Conservation (phyloP, 1,140 invertebrate genomes). For the Cylas formicarius region DNA sequence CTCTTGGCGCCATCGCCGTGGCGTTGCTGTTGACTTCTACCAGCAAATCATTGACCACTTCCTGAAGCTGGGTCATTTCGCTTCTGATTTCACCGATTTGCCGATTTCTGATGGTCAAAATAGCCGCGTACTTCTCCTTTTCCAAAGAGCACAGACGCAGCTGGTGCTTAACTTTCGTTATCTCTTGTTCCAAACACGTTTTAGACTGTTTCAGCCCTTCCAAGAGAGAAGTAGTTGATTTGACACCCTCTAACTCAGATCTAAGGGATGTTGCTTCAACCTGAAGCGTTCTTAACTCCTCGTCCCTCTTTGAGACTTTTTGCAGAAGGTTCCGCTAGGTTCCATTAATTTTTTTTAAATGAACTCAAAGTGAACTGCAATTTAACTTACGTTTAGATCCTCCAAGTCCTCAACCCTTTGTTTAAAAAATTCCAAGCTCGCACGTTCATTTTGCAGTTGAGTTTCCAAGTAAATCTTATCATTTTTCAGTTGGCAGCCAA, state of each 20-base stretch:
- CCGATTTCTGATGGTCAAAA: conserved; percentile 32
- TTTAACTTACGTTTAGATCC: conserved; percentile 22
- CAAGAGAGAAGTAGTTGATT: too few relatives aligned
- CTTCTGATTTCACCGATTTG: conserved; percentile 37
- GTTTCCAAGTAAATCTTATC: conserved; percentile 35
- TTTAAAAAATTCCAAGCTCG: conserved; percentile 27
- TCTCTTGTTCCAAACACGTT: conserved; percentile 25
- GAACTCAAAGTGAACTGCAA: too few relatives aligned
- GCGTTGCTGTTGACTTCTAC: conserved; percentile 32
- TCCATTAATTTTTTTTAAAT: too few relatives aligned
- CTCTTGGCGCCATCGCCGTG: conserved; percentile 9
- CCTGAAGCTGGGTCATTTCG: conserved; percentile 38
- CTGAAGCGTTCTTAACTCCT: neutral
- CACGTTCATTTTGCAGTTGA: conserved; percentile 29
- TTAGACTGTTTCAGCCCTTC: conserved; percentile 32
- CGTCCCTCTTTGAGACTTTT: neutral
- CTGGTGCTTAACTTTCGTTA: conserved; percentile 29
- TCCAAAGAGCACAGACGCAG: conserved; percentile 33
- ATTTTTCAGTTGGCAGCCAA: conserved; percentile 32
- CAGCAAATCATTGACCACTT: conserved; percentile 35
- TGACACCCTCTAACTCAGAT: conserved; percentile 20
- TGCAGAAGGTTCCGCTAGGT: conserved; percentile 5
- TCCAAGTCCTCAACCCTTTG: conserved; percentile 32
- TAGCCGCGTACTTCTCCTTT: conserved; percentile 36
- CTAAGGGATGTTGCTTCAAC: too few relatives aligned